Conservation (phyloP, 1,140 invertebrate species). For the Trachymyrmex septentrionalis region DNA sequence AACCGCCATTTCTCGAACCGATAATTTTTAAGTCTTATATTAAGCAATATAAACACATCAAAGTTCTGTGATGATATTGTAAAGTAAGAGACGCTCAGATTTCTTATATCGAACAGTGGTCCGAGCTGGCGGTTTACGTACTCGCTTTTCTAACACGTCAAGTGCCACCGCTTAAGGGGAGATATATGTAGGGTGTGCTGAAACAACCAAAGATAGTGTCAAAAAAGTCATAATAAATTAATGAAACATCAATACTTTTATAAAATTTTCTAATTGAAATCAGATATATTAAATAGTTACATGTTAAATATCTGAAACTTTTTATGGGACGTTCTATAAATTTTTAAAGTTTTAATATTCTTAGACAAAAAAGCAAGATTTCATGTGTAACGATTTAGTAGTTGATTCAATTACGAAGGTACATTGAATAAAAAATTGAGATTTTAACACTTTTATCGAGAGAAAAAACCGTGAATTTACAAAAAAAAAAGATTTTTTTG, state of each 20-base stretch:
- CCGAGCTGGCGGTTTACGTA: slow-evolving; percentile 42
- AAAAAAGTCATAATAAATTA: slow-evolving; percentile 15
- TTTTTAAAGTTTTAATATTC: background rate
- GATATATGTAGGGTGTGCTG: slow-evolving; percentile 24
- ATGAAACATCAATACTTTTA: slow-evolving; percentile 2
- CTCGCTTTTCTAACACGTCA: slow-evolving; percentile 43
- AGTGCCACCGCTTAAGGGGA: slow-evolving; percentile 48
- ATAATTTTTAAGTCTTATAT: slow-evolving; percentile 58
- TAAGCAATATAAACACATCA: slow-evolving; percentile 75
- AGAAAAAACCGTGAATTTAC: slow-evolving; percentile 9
- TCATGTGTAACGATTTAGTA: background rate
- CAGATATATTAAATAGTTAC: background rate
- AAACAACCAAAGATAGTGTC: slow-evolving; percentile 49
- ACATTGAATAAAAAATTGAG: background rate
- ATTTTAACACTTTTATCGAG: slow-evolving; percentile 28
- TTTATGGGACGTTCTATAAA: background rate
- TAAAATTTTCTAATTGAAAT: slow-evolving; percentile 2
- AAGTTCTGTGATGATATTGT: slow-evolving; percentile 83
- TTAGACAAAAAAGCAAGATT: background rate
- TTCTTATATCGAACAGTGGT: slow-evolving; percentile 24
- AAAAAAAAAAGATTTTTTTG: background rate
- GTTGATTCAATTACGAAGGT: background rate
- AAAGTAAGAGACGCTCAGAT: slow-evolving; percentile 65
- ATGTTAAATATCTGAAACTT: background rate
- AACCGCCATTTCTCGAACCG: slow-evolving; percentile 42